Percentiles rank a stretch among this genome's conserved stretches.
Evolutionary conservation across 2,797 vertebrate species (phyloP).

Genomic region (Eidolon dupreanum): DNA sequence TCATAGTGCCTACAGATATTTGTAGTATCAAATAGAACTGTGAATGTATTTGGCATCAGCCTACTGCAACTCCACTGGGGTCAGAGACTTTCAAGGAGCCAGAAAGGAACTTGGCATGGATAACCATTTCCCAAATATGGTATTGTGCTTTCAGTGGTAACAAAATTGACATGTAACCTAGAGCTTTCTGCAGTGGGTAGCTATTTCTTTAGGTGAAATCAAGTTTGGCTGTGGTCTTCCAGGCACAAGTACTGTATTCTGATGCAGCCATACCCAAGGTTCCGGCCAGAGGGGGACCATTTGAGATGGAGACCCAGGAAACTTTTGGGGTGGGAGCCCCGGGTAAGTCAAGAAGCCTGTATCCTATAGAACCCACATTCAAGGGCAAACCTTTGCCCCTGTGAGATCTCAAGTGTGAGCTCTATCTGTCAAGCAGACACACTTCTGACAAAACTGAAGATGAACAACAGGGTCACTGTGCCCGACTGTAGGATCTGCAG

Average conservation of each 20-base stretch:
- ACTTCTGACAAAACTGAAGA: background rate
- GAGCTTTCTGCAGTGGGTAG: background rate
- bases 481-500: background rate
- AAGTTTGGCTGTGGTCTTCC: background rate
- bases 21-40: background rate
- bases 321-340: background rate
- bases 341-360: background rate
- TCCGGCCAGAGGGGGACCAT: background rate
- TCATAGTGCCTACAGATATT: background rate
- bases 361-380: background rate
- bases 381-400: background rate
- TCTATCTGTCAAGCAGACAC: background rate
- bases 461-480: background rate
- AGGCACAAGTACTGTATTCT: fast-evolving
- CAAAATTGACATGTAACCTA: background rate
- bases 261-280: background rate
- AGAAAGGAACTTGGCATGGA: background rate
- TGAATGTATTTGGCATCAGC: background rate
- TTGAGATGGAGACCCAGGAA: background rate
- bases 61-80: background rate
- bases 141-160: background rate
- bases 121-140: background rate
- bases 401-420: background rate
- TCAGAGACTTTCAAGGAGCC: background rate
- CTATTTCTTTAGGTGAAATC: background rate